A percentile compares a stretch with the other conserved stretches of the same genome.
These are phyloP conservation scores for Pygoscelis antarcticus DNA, from an alignment of 2,113 vertebrate genomes.

Conservation along the genomic window DNA sequence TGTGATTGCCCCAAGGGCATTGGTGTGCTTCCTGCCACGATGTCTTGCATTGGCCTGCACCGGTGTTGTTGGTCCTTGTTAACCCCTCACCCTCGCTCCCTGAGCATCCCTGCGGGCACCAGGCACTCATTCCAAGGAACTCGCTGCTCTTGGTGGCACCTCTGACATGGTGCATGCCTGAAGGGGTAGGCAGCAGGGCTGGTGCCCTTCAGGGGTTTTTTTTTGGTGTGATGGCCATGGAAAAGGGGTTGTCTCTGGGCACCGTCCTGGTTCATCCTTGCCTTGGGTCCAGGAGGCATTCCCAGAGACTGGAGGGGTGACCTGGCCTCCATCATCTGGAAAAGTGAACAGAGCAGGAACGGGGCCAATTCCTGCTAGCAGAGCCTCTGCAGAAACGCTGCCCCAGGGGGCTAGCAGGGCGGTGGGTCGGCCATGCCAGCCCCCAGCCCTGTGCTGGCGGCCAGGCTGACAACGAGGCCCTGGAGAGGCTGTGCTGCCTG, in stretches of 20 bases:
- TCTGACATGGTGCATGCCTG: accelerated
- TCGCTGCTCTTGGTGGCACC: not conserved
- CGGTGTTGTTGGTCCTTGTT: not conserved
- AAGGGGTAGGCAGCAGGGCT: not conserved
- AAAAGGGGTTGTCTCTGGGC: not conserved
- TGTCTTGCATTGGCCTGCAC: not conserved
- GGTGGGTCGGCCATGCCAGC: accelerated
- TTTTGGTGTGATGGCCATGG: not conserved
- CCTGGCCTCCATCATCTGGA: not conserved
- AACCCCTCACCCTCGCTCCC: not conserved
- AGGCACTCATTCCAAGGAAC: not conserved
- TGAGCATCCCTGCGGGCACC: not conserved
- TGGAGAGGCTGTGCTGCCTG: not conserved
- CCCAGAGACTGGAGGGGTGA: not conserved
- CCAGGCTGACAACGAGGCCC: not conserved
- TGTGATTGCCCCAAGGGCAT: accelerated
- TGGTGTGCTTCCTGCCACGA: not conserved
- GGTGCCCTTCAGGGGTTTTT: not conserved
- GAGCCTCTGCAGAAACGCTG: not conserved
- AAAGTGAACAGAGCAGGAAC: not conserved
- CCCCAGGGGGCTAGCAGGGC: accelerated
- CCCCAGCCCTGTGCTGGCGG: not conserved
- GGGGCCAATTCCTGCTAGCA: not conserved
- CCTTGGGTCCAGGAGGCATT: not conserved
- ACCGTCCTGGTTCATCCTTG: not conserved